Base-by-base conservation (phyloP, 1,140 invertebrate species). In the Bicyclus anynana region DNA sequence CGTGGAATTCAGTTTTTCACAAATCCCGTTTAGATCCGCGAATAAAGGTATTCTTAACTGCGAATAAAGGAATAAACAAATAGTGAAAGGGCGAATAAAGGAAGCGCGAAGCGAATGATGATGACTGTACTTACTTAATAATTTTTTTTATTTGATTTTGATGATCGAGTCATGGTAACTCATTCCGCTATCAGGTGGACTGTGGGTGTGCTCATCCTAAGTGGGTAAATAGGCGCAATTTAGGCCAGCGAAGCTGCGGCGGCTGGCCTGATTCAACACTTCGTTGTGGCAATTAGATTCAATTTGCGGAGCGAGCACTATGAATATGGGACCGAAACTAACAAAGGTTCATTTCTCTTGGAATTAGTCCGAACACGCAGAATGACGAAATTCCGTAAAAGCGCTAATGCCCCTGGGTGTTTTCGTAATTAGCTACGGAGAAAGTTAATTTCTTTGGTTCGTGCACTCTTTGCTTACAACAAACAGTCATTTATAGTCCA, bases 261-360 rank as follows among this genome's bases (percentile, higher is more conserved):
- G 68, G 67, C 50, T 70, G 67, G 78, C 65, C 84, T 85, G 82
- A 87, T 87, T 87, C 84, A 87, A 81, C 84, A 80, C 84, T 87
- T 85, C 75, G 80, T 85, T 84, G 77, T 61, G 75, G 84, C 84
- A 87, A 87, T 87, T 87, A 87, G 81, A 80, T 76, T 73, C 84
- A 83, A 87, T 87, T 87, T 84, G 77, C 63, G 69, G 67, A 56
- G 59, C 65, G 66, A 51, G 21, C 59, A 35, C 72, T 77, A 81
- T 79, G 73, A 75, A 73, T 76, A 76, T 78, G 71, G 65, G 61
- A 62, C 56, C 59, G 67, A 65, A 67, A 69, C 65, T 67, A 79
- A 84, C 80, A 78, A 80, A 78, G 71, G 69, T 76, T 77, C 67
- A 62, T 75, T 80, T 81, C 72, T 76, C 59, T 65, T 47, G 26